These are phyloP conservation scores for Geothlypis trichas DNA, from an alignment of 2,113 vertebrate genomes.

Conservation along the genomic window DNA sequence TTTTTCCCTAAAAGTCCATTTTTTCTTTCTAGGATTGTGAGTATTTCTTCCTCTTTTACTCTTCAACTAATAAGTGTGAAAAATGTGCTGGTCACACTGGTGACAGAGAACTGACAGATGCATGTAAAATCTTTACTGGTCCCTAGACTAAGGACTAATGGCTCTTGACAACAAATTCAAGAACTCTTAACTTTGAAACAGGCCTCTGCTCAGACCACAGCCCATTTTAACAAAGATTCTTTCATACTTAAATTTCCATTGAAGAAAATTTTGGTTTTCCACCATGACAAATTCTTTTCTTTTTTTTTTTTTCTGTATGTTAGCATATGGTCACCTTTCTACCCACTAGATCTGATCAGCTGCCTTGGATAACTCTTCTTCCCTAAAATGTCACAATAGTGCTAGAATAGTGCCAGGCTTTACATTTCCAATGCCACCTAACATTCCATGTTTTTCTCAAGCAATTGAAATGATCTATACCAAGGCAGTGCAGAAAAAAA, in stretches of 20 bases:
- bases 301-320: not conserved
- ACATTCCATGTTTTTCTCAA: not conserved
- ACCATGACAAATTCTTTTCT: not conserved
- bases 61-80: not conserved
- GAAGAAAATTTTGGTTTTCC: not conserved
- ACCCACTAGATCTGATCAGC: not conserved
- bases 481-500: not conserved
- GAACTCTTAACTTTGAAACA: not conserved
- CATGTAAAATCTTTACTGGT: not conserved
- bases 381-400: rapidly evolving
- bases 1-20: not conserved
- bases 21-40: not conserved
- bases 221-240: not conserved
- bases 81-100: not conserved
- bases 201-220: not conserved
- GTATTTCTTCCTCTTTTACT: not conserved
- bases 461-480: not conserved
- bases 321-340: not conserved
- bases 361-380: not conserved
- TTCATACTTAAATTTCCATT: not conserved
- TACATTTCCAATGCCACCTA: not conserved
- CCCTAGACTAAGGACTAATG: not conserved
- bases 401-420: not conserved
- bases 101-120: not conserved
- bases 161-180: not conserved